Base-by-base conservation (phyloP, 2,797 vertebrate species). In the Esox lucius region DNA sequence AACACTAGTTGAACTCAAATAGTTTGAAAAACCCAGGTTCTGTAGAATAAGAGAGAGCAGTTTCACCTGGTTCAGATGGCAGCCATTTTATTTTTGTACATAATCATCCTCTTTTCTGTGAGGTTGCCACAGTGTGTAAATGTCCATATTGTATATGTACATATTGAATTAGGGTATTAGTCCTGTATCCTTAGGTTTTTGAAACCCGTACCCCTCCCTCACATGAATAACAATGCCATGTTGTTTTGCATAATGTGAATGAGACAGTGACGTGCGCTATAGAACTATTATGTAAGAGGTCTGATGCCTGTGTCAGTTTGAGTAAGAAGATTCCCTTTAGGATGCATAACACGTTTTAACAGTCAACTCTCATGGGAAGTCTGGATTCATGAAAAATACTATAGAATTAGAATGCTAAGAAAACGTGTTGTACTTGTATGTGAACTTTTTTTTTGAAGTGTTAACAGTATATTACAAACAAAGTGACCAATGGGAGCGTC, bases 121-220 rank as follows among this genome's bases (percentile, higher is more conserved):
- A 84, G 78, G 77, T 77, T 88, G 74, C 79, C 78, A 81, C 86
- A 87, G 84, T 73, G 42, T 73, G 62, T 24, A 64, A 49, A 66
- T 66, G 61, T 73, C 33, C 16, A 28, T 65, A 46, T 59, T 73
- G 49, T 51, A 48, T 65, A 65, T 64, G 42, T 73, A 73, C 61
- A 73, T 73, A 70, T 16, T 66, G 56, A 24, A 61, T 64, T 48
- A 73, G 24, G 59, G 35, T 24, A 61, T 46, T 48, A 62, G 71
- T 71, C 24, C 39, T 64, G 35, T 62, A 62, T 28, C 16, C 39
- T 64, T 72, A 64, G 59, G 71, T 33, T 28, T 61, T 64, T 64
- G 15, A 64, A 28, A 70, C 28, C 19, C 28, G 28, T 31, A 48
- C 51, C n/a, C 26, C 8, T 17, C 42, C 17, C n/a, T n/a, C 46